Conservation (phyloP, 1,140 invertebrate genomes). For the Lerema accius region DNA sequence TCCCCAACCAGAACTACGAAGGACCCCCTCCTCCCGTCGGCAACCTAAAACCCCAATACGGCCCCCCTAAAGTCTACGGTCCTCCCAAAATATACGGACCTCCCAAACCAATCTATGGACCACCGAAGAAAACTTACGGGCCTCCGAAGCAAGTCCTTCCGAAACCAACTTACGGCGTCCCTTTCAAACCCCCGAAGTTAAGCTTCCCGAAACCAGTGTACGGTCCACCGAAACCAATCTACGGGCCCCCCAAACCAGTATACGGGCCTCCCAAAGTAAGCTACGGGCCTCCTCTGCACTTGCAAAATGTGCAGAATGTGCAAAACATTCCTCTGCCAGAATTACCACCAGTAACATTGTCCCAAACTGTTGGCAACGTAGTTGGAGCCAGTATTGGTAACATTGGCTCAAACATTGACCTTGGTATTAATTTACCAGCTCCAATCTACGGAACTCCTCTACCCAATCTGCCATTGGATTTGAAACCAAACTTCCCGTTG, state of each 20-base stretch:
- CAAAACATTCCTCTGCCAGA: slow-evolving; percentile 58
- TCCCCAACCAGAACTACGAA: slow-evolving; percentile 66
- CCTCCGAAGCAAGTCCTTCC: slow-evolving; percentile 79
- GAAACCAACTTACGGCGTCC: slow-evolving; percentile 66
- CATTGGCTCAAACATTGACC: slow-evolving; percentile 69
- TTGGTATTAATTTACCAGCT: slow-evolving; percentile 71
- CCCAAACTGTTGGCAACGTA: slow-evolving; percentile 38
- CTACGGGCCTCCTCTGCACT: slow-evolving; percentile 78
- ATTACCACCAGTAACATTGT: slow-evolving; percentile 46
- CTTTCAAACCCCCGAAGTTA: slow-evolving; percentile 65
- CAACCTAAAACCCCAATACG: slow-evolving; percentile 72
- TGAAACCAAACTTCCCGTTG: slow-evolving; percentile 78
- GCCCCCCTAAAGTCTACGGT: slow-evolving; percentile 65
- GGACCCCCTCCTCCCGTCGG: slow-evolving; percentile 72
- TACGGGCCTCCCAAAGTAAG: slow-evolving; percentile 56
- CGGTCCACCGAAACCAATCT: slow-evolving; percentile 78
- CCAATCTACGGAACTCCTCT: slow-evolving; percentile 77
- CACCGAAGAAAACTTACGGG: slow-evolving; percentile 69
- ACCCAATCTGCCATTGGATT: slow-evolving; percentile 73
- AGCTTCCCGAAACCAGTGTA: slow-evolving; percentile 63
- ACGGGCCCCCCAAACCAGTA: slow-evolving; percentile 71
- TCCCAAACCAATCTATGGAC: slow-evolving; percentile 71
- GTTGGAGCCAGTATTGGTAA: slow-evolving; percentile 52
- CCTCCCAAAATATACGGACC: slow-evolving; percentile 67
- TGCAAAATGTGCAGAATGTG: slow-evolving; percentile 34